Base-by-base conservation (phyloP, 2,797 vertebrate genomes). In the Sylvilagus floridanus region DNA sequence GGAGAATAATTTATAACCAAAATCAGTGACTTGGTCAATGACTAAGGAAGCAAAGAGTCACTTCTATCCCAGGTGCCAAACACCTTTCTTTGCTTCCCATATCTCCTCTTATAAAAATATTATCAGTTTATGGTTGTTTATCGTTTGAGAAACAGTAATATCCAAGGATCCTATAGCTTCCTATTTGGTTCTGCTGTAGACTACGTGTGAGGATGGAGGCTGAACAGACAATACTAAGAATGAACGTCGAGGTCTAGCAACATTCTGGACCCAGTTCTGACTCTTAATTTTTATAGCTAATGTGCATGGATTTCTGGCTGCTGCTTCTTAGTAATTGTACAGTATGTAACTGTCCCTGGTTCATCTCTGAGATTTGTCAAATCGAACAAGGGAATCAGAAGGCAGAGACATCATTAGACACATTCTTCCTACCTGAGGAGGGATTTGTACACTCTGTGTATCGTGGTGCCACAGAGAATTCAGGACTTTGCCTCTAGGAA, bases 311-410 rank as follows among this genome's bases (percentile, higher is more conserved):
- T 84, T 93, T 92, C 54, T 94, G 47, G 14, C 52, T 86, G 94
- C 57, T 47, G 87, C 10, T 7, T 95, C 65, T 24, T 75, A 13
- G 12, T 94, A 91, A 72, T 85, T 42, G 47, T 65, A 63, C 68
- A 95, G 32, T 73, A 35, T 83, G 19, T 92, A 68, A 28, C 52
- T 73, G 50, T 52, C 35, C 92, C 60, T 57, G 57, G 76, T 82
- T 32, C 2, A 76, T 37, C 22, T 90, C 78, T 66, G 75, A 92
- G 84, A 60, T 62, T 42, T 47, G 9, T 85, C 1, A 3, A 68
- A 17, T 89, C 90, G 57, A 73, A 86, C 32, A 76, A 93, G 84
- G 52, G 69, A 96, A 93, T 79, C 52, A 0, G 21, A 94, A 87
- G 47, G 11, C 8, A 32, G 63, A 54, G 84, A 47, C 11, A 93